These are phyloP conservation scores for Thereva unica DNA, from an alignment of 2,888 invertebrate species.

Conservation along the genomic window DNA sequence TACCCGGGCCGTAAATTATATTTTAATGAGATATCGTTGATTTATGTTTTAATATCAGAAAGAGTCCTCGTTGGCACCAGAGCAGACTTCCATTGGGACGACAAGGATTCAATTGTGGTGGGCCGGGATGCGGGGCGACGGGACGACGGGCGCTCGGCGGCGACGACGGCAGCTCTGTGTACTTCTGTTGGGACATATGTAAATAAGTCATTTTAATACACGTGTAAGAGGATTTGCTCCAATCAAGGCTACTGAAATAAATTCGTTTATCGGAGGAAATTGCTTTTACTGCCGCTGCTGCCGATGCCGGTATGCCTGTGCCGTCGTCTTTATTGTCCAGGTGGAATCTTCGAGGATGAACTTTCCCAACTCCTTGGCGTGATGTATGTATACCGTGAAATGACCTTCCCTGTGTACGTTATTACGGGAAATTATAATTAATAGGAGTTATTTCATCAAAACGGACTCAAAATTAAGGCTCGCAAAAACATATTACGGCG, in stretches of 20 bases:
- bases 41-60: slow-evolving; percentile 42
- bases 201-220: slow-evolving; percentile 32
- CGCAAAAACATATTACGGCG: too few relatives aligned
- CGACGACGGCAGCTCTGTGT: neutral
- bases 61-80: slow-evolving; percentile 11
- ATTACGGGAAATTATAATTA: too few relatives aligned
- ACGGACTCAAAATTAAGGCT: too few relatives aligned
- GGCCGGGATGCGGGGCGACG: neutral
- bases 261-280: slow-evolving; percentile 24
- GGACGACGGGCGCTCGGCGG: neutral
- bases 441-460: too few relatives aligned
- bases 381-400: too few relatives aligned
- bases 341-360: too few relatives aligned
- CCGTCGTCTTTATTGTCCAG: too few relatives aligned
- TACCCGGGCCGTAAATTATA: slow-evolving; percentile 42
- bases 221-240: slow-evolving; percentile 34
- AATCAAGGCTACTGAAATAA: slow-evolving; percentile 29
- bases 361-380: too few relatives aligned
- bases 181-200: slow-evolving; percentile 18
- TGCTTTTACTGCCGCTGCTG: neutral
- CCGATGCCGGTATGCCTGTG: too few relatives aligned
- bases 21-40: slow-evolving; percentile 44
- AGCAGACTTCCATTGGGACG: neutral
- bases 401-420: too few relatives aligned
- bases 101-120: neutral